These are phyloP conservation scores for Amphiprion percula DNA, from an alignment of 2,113 vertebrate species.

Conservation along the genomic window DNA sequence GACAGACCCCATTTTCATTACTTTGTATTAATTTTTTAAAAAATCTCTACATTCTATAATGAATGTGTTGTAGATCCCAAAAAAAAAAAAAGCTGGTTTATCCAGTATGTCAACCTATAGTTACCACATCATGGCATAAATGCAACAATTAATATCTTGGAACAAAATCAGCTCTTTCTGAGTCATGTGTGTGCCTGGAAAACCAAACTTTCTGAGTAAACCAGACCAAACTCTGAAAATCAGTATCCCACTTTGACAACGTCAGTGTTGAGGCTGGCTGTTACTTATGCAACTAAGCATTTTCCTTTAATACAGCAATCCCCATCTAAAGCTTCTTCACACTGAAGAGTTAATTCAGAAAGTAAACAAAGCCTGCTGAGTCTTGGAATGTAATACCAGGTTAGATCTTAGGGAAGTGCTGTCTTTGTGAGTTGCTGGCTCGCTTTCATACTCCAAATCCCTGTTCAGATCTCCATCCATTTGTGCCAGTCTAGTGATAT, in stretches of 20 bases:
- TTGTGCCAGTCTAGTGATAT: constrained; percentile 40
- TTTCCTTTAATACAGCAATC: constrained; percentile 42
- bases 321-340: constrained; percentile 41
- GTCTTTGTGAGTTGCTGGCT: constrained; percentile 36
- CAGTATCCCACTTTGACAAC: constrained; percentile 30
- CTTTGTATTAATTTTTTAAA: no score
- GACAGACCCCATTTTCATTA: no score
- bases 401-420: constrained; percentile 54
- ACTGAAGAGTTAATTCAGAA: constrained; percentile 31
- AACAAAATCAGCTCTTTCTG: neutral
- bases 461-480: constrained; percentile 25
- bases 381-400: constrained; percentile 50
- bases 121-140: no score
- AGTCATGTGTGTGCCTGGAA: neutral
- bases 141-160: no score
- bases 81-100: no score
- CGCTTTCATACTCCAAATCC: constrained; percentile 27
- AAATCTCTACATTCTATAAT: no score
- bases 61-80: no score
- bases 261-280: constrained; percentile 13
- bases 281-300: constrained; percentile 46
- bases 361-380: constrained; percentile 61
- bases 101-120: no score
- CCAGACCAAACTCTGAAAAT: constrained; percentile 39
- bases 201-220: constrained; percentile 32